Base-by-base conservation (phyloP, 2,797 vertebrate genomes). In the Chrosomus eos region DNA sequence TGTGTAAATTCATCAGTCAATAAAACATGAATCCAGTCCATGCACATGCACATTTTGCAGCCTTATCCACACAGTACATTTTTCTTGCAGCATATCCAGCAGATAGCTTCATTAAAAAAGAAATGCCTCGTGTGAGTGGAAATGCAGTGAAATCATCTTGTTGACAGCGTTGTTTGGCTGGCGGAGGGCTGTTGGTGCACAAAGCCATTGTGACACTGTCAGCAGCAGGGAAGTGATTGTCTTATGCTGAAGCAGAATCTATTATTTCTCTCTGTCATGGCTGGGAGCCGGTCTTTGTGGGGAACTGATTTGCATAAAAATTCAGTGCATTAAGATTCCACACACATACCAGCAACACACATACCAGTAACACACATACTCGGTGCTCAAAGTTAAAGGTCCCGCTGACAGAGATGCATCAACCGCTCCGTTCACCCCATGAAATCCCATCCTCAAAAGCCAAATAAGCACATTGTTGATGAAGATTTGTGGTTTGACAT, bases 281-380 rank as follows among this genome's bases (percentile, higher is more conserved):
- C 88, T 90, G 87, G 85, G 89, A 88, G 62, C 81, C 53, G 89
- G 84, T 88, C 91, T 93, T 93, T 94, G 91, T 91, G 91, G 86
- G 78, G 23, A 74, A 81, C 86, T 91, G 89, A 93, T 94, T 93
- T 92, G 92, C 93, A 93, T 93, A 91, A 90, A 90, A 86, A 89
- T 92, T 91, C 87, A 68, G 86, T 88, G 85, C 85, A 93, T 94
- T 95, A 92, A 91, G 91, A 95, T 95, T 95, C 93, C 72, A 86
- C 82, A 78, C 94, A 93, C 90, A 85, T 73, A 86, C 75, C 82
- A 85, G 87, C 70, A 40, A 90, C 89, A 90, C 91, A 92, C 90
- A 55, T 81, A 89, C 92, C 82, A 85, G 87, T 67, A 40, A 90
- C 89, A 90, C 91, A 92, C 90, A 55, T 81, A 89, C 92, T 90